phyloP scores from a whole-genome alignment of 35 echinoderm and acorn worm genomes.

The Apostichopus parvimensis region DNA sequence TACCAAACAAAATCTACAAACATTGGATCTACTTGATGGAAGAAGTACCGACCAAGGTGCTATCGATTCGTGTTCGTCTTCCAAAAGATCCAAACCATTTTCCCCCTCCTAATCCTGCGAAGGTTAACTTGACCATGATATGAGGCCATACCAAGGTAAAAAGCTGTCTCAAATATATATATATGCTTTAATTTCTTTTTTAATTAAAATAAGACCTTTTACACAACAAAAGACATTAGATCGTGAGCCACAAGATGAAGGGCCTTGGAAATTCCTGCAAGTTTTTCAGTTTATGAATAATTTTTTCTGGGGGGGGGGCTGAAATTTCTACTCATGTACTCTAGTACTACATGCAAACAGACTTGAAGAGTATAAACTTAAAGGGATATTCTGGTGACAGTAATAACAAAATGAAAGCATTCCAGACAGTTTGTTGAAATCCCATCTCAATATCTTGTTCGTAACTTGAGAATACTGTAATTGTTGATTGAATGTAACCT shows the following conservation, averaged over 20 bases:
- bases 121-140: conserved; percentile 17
- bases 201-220: not conserved
- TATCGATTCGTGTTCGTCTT: conserved; percentile 9
- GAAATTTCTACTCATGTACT: no score
- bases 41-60: conserved; percentile 3
- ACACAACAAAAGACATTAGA: not conserved
- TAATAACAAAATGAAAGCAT: no score
- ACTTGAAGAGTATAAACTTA: no score
- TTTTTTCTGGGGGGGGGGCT: no score
- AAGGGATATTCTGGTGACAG: no score
- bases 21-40: conserved; percentile 34
- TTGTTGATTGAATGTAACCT: no score
- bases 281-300: no score
- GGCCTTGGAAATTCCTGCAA: not conserved
- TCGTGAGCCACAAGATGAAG: not conserved
- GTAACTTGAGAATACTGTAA: no score
- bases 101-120: not conserved
- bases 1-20: conserved; percentile 42
- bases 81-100: conserved; percentile 1
- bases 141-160: not conserved
- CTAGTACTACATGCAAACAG: no score
- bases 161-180: not conserved
- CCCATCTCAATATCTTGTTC: no score
- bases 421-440: no score
- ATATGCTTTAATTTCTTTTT: not conserved